These are phyloP conservation scores for Enteromius mattozi DNA, from an alignment of 2,797 vertebrate species.

Conservation along the genomic window DNA sequence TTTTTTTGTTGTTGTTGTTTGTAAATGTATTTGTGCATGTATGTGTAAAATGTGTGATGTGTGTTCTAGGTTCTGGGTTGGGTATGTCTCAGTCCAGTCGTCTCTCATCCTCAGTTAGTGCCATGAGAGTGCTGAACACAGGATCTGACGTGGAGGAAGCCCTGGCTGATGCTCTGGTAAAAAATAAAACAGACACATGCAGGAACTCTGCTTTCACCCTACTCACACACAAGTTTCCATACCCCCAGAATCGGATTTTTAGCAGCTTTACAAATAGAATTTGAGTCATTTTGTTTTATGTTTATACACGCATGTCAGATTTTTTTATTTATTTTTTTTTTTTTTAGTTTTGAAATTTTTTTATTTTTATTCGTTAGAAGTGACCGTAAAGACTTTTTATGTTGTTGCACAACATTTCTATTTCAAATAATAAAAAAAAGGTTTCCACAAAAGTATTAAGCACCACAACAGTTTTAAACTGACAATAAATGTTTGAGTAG, in stretches of 20 bases:
- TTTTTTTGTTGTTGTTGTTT: background rate
- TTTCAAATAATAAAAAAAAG: no score
- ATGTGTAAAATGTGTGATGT: slow-evolving; percentile 41
- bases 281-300: background rate
- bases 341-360: background rate
- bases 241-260: background rate
- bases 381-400: background rate
- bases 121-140: slow-evolving; percentile 95
- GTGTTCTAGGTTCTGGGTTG: slow-evolving; percentile 82
- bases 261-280: background rate
- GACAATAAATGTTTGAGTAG: background rate
- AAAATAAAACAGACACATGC: background rate
- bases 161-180: slow-evolving; percentile 95
- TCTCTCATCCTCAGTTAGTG: slow-evolving; percentile 93
- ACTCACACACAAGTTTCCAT: background rate
- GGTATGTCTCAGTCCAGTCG: slow-evolving; percentile 92
- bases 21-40: slow-evolving; percentile 18
- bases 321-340: no score
- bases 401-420: background rate
- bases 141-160: slow-evolving; percentile 97
- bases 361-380: background rate
- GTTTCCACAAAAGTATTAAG: background rate
- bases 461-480: background rate
- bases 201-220: background rate
- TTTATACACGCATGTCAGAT: background rate